Percentiles rank a stretch among this genome's conserved stretches.
phyloP scores from a whole-genome alignment of 2,888 invertebrate genomes.

The Peribatodes rhomboidaria region DNA sequence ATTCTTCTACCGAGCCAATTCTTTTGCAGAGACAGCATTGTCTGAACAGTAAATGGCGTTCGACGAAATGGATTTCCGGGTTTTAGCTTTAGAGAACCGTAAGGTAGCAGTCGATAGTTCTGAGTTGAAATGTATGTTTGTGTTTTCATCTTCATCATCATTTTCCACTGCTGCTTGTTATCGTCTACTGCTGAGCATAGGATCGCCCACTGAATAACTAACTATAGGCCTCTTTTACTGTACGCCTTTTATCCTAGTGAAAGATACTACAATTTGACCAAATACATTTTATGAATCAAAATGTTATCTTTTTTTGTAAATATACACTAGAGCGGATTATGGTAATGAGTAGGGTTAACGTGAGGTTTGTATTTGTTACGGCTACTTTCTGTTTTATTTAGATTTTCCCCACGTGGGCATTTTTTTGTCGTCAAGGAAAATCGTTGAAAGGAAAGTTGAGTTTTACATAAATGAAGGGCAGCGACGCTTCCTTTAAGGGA shows the following conservation, averaged over 20 bases:
- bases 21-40: constrained; percentile 20
- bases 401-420: constrained; percentile 28
- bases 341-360: background rate
- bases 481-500: constrained; percentile 34
- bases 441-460: constrained; percentile 38
- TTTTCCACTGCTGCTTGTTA: too few relatives aligned
- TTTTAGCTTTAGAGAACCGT: constrained; percentile 22
- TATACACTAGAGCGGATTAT: background rate
- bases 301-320: too few relatives aligned
- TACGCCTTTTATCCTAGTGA: too few relatives aligned
- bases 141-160: too few relatives aligned
- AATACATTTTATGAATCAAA: background rate
- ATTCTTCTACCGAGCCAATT: constrained; percentile 8
- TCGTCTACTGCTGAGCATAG: constrained; percentile 1
- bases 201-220: too few relatives aligned
- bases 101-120: constrained; percentile 14
- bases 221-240: too few relatives aligned
- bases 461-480: constrained; percentile 44
- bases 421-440: constrained; percentile 34
- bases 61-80: constrained; percentile 29
- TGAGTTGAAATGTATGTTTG: background rate
- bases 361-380: background rate
- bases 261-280: too few relatives aligned
- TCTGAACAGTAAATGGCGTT: constrained; percentile 29
- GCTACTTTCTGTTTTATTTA: constrained; percentile 16